Base-by-base conservation (phyloP, 2,888 invertebrate genomes). In the Suillia variegata region DNA sequence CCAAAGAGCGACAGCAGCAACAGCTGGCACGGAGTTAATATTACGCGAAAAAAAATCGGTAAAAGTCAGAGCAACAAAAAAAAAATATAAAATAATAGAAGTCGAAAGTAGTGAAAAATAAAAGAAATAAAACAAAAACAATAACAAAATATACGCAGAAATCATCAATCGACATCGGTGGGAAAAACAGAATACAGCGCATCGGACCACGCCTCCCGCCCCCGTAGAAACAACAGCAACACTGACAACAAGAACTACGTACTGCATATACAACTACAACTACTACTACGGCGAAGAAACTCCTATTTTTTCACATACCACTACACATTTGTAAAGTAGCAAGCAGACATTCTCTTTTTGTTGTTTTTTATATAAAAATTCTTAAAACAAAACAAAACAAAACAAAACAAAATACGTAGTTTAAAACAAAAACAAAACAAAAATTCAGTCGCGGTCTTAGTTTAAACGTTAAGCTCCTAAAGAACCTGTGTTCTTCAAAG, bases 381-480 rank as follows among this genome's bases (percentile, higher is more conserved):
- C 33, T 15, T 49, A 47, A 65, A 51, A 55, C 57, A 24, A 52
- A 49, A 21, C 33, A 45, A 51, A 31, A 12, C 33, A 10, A 38
- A 18, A 18, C 20, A 62, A 53, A 24, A 33, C 57, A 59, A 13
- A 17, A 3, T 21, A n/a, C n/a, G n/a, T n/a, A 58, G 34, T 48
- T 45, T n/a, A n/a, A 50, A 38, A 42, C 42, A 50, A 52, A 62
- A 47, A 24, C 1, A 33, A 52, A 56, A 34, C 4, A 45, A 49
- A 50, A 51, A 55, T 22, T 22, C n/a, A 49, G 61, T 73, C 69
- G 65, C 65, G 70, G 69, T 71, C 62, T 75, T 69, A 75, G 77
- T 74, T 78, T 74, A 73, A n/a, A 74, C 62, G 54, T 74, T 72
- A 74, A 74, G 76, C 76, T 77, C 76, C 78, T 77, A 75, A n/a